A percentile compares a stretch with the other conserved stretches of the same genome.
Evolutionary conservation across 2,888 invertebrate species (phyloP).

Genomic region (Bimastos eiseni): DNA sequence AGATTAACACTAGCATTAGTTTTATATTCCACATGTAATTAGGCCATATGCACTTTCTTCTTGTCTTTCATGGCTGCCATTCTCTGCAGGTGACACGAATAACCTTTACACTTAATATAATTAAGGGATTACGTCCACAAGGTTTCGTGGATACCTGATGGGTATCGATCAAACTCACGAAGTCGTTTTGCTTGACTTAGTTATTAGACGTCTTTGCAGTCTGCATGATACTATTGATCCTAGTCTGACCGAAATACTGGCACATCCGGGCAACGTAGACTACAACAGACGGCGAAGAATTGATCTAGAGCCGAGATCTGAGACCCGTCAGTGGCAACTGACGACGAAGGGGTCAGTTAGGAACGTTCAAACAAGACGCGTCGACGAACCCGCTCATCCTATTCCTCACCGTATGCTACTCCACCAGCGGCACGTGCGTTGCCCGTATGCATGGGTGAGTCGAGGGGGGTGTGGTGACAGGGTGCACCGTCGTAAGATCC

Average conservation of each 20-base stretch:
- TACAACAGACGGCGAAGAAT: neutral
- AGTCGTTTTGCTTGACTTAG: neutral
- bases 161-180: too few relatives aligned
- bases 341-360: neutral
- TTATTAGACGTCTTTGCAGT: neutral
- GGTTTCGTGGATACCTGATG: neutral
- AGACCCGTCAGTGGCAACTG: neutral
- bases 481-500: neutral
- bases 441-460: neutral
- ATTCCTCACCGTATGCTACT: conserved; percentile 3
- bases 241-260: neutral
- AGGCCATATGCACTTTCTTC: too few relatives aligned
- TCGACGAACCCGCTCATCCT: neutral
- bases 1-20: too few relatives aligned
- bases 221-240: neutral
- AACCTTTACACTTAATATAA: neutral
- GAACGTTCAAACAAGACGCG: neutral
- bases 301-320: neutral
- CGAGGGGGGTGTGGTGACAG: neutral
- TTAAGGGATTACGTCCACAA: neutral
- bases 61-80: too few relatives aligned
- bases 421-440: neutral
- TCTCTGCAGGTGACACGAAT: too few relatives aligned
- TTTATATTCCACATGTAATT: too few relatives aligned
- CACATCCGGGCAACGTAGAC: neutral